Evolutionary conservation across 2,888 invertebrate species (phyloP), one percentile per base, ranked within the genome.

Genomic region (Pyrrhia umbra): DNA sequence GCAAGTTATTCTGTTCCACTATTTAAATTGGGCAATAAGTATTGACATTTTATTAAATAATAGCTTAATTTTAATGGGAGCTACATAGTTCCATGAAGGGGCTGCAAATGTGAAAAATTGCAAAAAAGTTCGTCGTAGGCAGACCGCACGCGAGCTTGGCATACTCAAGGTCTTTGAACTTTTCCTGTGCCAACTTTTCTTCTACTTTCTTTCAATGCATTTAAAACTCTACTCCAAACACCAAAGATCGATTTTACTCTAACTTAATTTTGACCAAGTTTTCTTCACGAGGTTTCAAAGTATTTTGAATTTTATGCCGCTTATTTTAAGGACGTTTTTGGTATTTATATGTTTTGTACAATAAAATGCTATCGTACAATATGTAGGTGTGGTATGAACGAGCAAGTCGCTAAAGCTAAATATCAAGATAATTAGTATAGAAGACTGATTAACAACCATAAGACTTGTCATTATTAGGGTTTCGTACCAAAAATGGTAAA

Each of bases 111-210:
- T 57, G 0, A 54, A 52, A 50, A 46, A 51, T 43, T 58, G 46
- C 60, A 58, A 50, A 73, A 75, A 34, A 80, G 75, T 81, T 84
- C 80, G 75, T 45, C 82, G 58, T 69, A 83, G 65, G 59, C 13
- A 85, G 65, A 34, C 81, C 70, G 85, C 84, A 85, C 79, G 68
- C 70, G 54, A 77, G 58, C 77, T 67, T 68, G 46, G 67, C 72
- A 70, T 74, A 70, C 69, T 47, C 66, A 67, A 85, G 85, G 82
- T 81, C 82, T 70, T 74, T 85, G 87, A 85, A 82, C 86, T 80
- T 77, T 66, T 68, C 81, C 66, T 75, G 75, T 80, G 86, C 84
- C 84, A 85, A 86, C 79, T 83, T 85, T 85, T 83, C 81, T 84
- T 63, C 27, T 21, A 61, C 40, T 67, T 46, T 40, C 58, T 37